These are phyloP conservation scores for Drosophila suzukii DNA, from an alignment of 1,140 invertebrate species.

Conservation along the genomic window DNA sequence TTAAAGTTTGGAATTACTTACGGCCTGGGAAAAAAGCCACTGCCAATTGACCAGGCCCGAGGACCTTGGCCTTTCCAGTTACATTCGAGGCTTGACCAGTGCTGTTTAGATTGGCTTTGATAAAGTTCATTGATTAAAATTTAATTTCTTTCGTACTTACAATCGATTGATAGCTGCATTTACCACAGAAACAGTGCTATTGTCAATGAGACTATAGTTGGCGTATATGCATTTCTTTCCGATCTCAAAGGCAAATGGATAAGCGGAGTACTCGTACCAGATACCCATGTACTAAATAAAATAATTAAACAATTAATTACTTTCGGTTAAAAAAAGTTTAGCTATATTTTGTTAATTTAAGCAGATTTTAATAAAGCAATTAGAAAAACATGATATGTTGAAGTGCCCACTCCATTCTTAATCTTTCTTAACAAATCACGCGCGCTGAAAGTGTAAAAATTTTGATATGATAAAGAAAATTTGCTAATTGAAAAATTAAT, in stretches of 20 bases:
- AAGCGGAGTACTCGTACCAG: slow-evolving; percentile 92
- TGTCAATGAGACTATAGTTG: slow-evolving; percentile 86
- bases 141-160: slow-evolving; percentile 81
- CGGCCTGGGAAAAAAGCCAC: slow-evolving; percentile 59
- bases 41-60: slow-evolving; percentile 64
- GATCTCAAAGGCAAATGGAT: slow-evolving; percentile 90
- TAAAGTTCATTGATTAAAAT: background rate
- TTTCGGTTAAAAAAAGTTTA: background rate
- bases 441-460: background rate
- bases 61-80: slow-evolving; percentile 85
- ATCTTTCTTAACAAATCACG: background rate
- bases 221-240: slow-evolving; percentile 91
- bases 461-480: background rate
- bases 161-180: slow-evolving; percentile 84
- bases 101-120: slow-evolving; percentile 17
- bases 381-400: background rate
- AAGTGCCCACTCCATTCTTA: background rate
- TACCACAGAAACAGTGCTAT: slow-evolving; percentile 87
- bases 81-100: slow-evolving; percentile 72
- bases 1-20: slow-evolving; percentile 23
- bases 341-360: background rate
- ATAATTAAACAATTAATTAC: background rate
- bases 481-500: too few relatives aligned
- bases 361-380: background rate
- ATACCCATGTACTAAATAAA: slow-evolving; percentile 85